Evolutionary conservation across 2,113 vertebrate genomes (phyloP).

Genomic region (Chaenocephalus aceratus): DNA sequence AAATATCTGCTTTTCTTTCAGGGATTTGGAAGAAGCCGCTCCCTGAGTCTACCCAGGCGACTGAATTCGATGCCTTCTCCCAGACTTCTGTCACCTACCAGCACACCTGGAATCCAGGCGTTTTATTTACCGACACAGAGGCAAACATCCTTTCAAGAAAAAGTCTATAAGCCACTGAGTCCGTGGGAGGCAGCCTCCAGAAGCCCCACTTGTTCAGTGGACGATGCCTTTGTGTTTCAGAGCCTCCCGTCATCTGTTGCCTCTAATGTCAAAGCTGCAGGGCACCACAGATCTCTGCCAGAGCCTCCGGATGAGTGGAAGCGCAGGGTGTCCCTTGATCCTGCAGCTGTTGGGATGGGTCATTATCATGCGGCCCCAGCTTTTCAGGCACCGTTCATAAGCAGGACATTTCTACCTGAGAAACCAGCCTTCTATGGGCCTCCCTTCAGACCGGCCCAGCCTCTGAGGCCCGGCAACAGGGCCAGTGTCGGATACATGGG

Average conservation of each 20-base stretch:
- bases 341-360: slow-evolving; percentile 60
- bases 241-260: slow-evolving; percentile 84
- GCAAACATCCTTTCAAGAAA: slow-evolving; percentile 80
- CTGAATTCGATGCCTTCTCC: slow-evolving; percentile 62
- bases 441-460: slow-evolving; percentile 82
- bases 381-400: slow-evolving; percentile 38
- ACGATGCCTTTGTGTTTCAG: slow-evolving; percentile 87
- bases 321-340: slow-evolving; percentile 81
- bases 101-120: slow-evolving; percentile 78
- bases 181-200: slow-evolving; percentile 91
- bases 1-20: slow-evolving; percentile 54
- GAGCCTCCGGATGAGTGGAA: slow-evolving; percentile 88
- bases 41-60: slow-evolving; percentile 86
- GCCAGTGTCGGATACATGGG: slow-evolving; percentile 74
- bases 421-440: slow-evolving; percentile 76
- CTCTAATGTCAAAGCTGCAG: slow-evolving; percentile 83
- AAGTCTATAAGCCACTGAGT: slow-evolving; percentile 80
- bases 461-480: slow-evolving; percentile 75
- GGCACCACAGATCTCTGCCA: slow-evolving; percentile 86
- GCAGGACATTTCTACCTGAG: slow-evolving; percentile 68
- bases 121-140: slow-evolving; percentile 61
- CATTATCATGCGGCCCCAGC: slow-evolving; percentile 43
- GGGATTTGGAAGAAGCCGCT: slow-evolving; percentile 78
- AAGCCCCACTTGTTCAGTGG: slow-evolving; percentile 88
- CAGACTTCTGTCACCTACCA: slow-evolving; percentile 67